Conservation (phyloP, 2,888 invertebrate genomes). For the Escarpia spicata region DNA sequence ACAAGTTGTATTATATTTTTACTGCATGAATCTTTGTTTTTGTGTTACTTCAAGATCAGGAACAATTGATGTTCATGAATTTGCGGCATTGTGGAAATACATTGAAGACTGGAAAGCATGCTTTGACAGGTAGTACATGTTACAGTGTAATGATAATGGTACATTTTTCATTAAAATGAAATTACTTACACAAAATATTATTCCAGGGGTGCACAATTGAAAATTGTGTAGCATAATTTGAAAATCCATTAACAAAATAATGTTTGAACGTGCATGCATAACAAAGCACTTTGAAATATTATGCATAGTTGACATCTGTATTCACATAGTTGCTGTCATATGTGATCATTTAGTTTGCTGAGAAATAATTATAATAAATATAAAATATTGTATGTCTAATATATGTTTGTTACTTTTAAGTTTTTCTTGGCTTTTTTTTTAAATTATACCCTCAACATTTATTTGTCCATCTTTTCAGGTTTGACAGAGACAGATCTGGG, state of each 20-base stretch:
- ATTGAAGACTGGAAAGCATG: slow-evolving; percentile 65
- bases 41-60: slow-evolving; percentile 42
- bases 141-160: not conserved
- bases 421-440: not conserved
- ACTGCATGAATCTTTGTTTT: not conserved
- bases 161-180: not conserved
- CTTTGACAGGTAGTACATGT: slow-evolving; percentile 61
- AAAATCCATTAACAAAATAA: too few relatives aligned
- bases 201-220: too few relatives aligned
- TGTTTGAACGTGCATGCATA: too few relatives aligned
- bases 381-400: not conserved
- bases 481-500: slow-evolving; percentile 64
- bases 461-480: slow-evolving; percentile 47
- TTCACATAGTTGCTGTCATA: too few relatives aligned
- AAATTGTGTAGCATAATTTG: too few relatives aligned
- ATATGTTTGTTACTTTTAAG: not conserved
- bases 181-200: too few relatives aligned
- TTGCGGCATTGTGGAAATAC: slow-evolving; percentile 65
- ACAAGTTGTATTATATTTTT: too few relatives aligned
- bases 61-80: slow-evolving; percentile 64
- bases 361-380: not conserved
- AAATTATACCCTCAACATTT: not conserved
- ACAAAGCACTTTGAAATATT: too few relatives aligned
- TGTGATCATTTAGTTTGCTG: not conserved
- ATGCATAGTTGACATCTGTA: too few relatives aligned